Evolutionary conservation across 2,888 invertebrate species (phyloP), one percentile per base, ranked within the genome.

Genomic region (Pristionchus maxplancki): DNA sequence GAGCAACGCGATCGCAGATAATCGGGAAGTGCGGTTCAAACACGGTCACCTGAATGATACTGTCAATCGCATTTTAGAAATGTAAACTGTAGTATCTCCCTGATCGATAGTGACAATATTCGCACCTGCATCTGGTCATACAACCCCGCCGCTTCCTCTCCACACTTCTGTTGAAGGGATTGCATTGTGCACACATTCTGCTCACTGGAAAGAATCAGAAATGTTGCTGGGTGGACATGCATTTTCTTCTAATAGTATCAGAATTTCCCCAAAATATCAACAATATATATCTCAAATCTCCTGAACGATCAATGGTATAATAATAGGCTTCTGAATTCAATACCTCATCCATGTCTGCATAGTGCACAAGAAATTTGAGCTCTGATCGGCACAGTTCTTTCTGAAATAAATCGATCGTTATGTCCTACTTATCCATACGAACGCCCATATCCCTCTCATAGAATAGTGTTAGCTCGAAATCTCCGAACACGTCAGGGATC

Each of bases 21-120:
- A 94, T 90, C n/a, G 94, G 94, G 86, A 93, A 94, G 15, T 89
- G 86, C 6, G 92, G 93, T 48, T 94, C 94, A 89, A 94, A 94
- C 24, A 94, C 93, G 31, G 90, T 92, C 0, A 87, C 64, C 84
- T 94, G 94, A 44, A 44, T 44, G n/a, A n/a, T n/a, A n/a, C n/a
- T n/a, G n/a, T 64, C 64, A n/a, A 64, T 9, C 28, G 31, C 28
- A 20, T 5, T 64, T n/a, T 20, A 6, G 40, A 37, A 40, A 40
- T 24, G 31, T 28, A 20, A 13, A n/a, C 34, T 15, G 67, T 67
- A 34, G 34, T n/a, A n/a, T n/a, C n/a, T n/a, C n/a, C n/a, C n/a
- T n/a, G n/a, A n/a, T n/a, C n/a, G n/a, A n/a, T 28, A n/a, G 13
- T 64, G 28, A 31, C n/a, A 5, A n/a, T n/a, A 5, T 40, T n/a